These are phyloP conservation scores for Siniperca chuatsi DNA, from an alignment of 2,113 vertebrate species.

Conservation along the genomic window DNA sequence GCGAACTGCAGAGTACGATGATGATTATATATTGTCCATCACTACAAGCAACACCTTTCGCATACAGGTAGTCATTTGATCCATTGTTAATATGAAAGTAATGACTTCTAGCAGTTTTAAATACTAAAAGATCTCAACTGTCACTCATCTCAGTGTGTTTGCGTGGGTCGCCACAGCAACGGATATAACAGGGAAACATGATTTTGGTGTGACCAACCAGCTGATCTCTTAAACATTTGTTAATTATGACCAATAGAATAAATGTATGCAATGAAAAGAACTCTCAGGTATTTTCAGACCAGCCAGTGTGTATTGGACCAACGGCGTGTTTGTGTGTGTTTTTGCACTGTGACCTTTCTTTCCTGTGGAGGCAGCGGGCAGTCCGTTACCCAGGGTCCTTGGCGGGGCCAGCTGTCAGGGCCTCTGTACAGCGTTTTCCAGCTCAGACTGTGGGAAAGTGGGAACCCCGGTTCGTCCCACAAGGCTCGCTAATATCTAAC, in stretches of 20 bases:
- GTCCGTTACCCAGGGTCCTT: conserved; percentile 67
- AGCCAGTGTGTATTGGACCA: not conserved
- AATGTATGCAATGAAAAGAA: not conserved
- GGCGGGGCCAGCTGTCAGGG: conserved; percentile 79
- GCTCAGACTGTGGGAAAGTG: conserved; percentile 85
- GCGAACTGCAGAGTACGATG: too few species aligned
- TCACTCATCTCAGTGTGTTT: not conserved
- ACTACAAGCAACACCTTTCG: too few species aligned
- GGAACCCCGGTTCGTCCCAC: conserved; percentile 62
- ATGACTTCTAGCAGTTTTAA: not conserved
- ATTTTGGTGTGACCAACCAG: fast-evolving
- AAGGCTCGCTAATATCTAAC: conserved; percentile 70
- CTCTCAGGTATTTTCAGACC: conserved; percentile 15
- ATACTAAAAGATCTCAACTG: not conserved
- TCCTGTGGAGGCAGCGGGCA: conserved; percentile 72
- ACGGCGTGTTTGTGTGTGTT: conserved; percentile 51
- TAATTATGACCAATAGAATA: not conserved
- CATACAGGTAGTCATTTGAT: not conserved
- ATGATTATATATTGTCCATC: too few species aligned
- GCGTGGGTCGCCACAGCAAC: not conserved
- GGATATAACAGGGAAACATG: not conserved
- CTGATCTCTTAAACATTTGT: not conserved
- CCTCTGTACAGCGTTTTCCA: conserved; percentile 74
- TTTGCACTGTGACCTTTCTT: conserved; percentile 73
- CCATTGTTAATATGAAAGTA: not conserved